A percentile compares a stretch with the other conserved stretches of the same genome.
phyloP scores from a whole-genome alignment of 2,888 invertebrate genomes.

The Colostygia pectinataria region DNA sequence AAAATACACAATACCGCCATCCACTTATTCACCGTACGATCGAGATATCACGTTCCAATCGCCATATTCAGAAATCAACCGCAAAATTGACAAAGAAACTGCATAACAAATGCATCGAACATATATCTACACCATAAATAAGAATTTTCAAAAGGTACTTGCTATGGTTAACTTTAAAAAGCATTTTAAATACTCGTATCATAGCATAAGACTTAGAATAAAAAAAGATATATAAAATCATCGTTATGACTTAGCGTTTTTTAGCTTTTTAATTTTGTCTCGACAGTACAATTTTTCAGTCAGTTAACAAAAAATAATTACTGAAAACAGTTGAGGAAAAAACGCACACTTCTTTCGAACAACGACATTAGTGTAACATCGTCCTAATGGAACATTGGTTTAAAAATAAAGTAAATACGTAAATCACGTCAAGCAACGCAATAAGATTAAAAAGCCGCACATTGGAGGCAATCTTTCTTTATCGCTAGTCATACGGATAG shows the following conservation, averaged over 20 bases:
- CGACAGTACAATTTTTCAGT: no score
- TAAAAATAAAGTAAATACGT: slow-evolving; percentile 25
- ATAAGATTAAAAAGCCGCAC: slow-evolving; percentile 14
- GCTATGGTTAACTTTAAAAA: no score
- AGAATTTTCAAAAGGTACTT: no score
- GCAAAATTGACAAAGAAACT: slow-evolving; percentile 23
- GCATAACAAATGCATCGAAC: slow-evolving; percentile 18
- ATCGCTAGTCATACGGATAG: slow-evolving; percentile 32
- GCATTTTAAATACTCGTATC: no score
- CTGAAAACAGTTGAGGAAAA: no score
- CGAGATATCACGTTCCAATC: slow-evolving; percentile 28
- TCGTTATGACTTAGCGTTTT: no score
- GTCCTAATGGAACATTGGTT: slow-evolving; percentile 4
- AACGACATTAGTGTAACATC: neutral
- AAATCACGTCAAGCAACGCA: slow-evolving; percentile 24
- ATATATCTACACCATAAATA: no score
- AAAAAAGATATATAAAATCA: no score
- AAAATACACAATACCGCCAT: slow-evolving; percentile 30
- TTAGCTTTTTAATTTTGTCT: no score
- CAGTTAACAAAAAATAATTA: no score
- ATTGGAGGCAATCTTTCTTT: slow-evolving; percentile 11
- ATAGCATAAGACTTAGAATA: no score
- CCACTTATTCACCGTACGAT: slow-evolving; percentile 28
- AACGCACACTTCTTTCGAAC: no score
- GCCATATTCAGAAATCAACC: slow-evolving; percentile 27